Percentiles rank a stretch among this genome's conserved stretches.
phyloP scores from a whole-genome alignment of 2,797 vertebrate species.

The Phoxinus dragarum region DNA sequence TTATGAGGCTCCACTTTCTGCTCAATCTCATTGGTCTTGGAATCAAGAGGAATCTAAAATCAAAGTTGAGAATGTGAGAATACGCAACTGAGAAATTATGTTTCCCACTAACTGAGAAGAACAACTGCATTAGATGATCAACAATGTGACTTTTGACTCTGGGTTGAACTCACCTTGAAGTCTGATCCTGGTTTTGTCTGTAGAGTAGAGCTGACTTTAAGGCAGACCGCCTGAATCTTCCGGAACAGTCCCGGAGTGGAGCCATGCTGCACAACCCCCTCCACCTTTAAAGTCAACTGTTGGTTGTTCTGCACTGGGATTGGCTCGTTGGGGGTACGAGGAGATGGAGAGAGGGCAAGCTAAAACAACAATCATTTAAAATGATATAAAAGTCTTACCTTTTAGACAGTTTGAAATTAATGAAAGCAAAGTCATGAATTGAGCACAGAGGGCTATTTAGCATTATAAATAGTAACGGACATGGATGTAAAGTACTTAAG shows the following conservation, averaged over 20 bases:
- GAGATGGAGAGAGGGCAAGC: conserved; percentile 95
- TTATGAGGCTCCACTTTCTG: conserved; percentile 97
- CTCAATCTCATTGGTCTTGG: conserved; percentile 92
- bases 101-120: not conserved
- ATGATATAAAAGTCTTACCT: not conserved
- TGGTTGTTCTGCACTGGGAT: conserved; percentile 95
- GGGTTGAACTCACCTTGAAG: conserved; percentile 82
- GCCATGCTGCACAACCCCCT: conserved; percentile 96
- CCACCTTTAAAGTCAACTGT: conserved; percentile 94
- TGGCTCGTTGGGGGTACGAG: conserved; percentile 90
- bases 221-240: conserved; percentile 94
- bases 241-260: conserved; percentile 94
- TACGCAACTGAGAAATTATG: not conserved
- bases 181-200: conserved; percentile 93
- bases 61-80: not conserved
- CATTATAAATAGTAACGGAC: not conserved
- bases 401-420: not conserved
- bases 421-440: not conserved
- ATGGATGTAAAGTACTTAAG: not conserved
- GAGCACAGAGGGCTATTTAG: not conserved
- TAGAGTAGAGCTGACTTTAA: conserved; percentile 91
- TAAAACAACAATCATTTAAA: conserved; percentile 65
- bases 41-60: conserved; percentile 86
- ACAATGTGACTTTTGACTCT: not conserved
- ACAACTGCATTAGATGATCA: not conserved